Percentiles rank a stretch among this genome's conserved stretches.
These are phyloP conservation scores for Tuberolachnus salignus DNA, from an alignment of 2,888 invertebrate genomes.

Conservation along the genomic window DNA sequence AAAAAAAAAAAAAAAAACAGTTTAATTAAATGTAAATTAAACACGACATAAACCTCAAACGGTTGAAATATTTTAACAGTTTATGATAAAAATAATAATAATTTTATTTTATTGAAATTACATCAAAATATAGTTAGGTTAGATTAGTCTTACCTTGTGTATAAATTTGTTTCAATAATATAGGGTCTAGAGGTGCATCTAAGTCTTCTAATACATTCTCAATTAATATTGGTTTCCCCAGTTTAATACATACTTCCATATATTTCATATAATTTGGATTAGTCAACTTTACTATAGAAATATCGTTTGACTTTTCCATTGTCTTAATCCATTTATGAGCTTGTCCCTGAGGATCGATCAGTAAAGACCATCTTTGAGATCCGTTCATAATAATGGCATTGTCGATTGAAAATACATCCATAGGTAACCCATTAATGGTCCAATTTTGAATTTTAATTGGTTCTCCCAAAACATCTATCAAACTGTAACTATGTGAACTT, in stretches of 20 bases:
- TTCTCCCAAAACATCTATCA: constrained; percentile 78
- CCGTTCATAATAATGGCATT: constrained; percentile 84
- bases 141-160: constrained; percentile 70
- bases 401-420: constrained; percentile 82
- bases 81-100: no score
- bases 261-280: constrained; percentile 78
- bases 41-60: background rate
- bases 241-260: constrained; percentile 76
- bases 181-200: constrained; percentile 79
- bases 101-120: background rate
- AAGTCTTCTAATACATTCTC: constrained; percentile 80
- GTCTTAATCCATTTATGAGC: constrained; percentile 86
- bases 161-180: constrained; percentile 76
- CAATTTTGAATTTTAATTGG: constrained; percentile 87
- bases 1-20: no score
- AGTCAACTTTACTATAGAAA: constrained; percentile 75
- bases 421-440: constrained; percentile 81
- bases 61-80: background rate
- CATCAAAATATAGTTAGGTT: background rate
- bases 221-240: constrained; percentile 77
- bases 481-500: constrained; percentile 74
- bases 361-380: constrained; percentile 77
- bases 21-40: background rate
- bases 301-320: constrained; percentile 76
- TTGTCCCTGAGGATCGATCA: constrained; percentile 85